phyloP scores from a whole-genome alignment of 2,888 invertebrate species.

The Drosophila kuntzei region DNA sequence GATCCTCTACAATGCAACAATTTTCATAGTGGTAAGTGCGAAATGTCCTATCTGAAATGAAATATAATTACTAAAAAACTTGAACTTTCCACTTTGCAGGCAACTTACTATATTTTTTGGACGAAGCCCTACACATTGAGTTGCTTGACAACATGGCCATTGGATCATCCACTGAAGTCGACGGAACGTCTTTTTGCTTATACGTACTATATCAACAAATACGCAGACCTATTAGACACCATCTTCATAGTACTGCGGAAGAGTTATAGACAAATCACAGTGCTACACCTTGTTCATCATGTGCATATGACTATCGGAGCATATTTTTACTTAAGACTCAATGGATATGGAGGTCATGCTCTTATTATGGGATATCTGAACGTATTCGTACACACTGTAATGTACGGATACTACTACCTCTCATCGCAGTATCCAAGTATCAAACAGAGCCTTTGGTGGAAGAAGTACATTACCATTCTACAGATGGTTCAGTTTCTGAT shows the following conservation, averaged over 20 bases:
- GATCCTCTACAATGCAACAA: constrained; percentile 91
- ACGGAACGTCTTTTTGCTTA: constrained; percentile 31
- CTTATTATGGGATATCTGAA: constrained; percentile 89
- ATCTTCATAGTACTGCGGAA: constrained; percentile 66
- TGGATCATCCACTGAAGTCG: constrained; percentile 28
- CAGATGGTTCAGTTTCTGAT: constrained; percentile 90
- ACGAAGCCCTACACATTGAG: neutral
- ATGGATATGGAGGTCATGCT: constrained; percentile 89
- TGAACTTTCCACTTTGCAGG: neutral
- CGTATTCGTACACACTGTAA: constrained; percentile 91
- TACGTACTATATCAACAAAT: constrained; percentile 47
- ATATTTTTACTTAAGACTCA: constrained; percentile 69
- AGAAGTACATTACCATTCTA: constrained; percentile 92
- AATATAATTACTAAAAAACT: no score
- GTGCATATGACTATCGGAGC: constrained; percentile 36
- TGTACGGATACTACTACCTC: constrained; percentile 93
- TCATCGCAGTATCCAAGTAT: constrained; percentile 90
- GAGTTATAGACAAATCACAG: constrained; percentile 57
- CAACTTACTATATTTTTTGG: neutral
- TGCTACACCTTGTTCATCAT: constrained; percentile 65
- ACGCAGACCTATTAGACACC: constrained; percentile 57
- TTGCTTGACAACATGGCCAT: constrained; percentile 26
- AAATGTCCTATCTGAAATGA: neutral
- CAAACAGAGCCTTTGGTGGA: constrained; percentile 89
- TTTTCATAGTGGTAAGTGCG: constrained; percentile 30